These are phyloP conservation scores for Mobula birostris DNA, from an alignment of 2,113 vertebrate species.

Conservation along the genomic window DNA sequence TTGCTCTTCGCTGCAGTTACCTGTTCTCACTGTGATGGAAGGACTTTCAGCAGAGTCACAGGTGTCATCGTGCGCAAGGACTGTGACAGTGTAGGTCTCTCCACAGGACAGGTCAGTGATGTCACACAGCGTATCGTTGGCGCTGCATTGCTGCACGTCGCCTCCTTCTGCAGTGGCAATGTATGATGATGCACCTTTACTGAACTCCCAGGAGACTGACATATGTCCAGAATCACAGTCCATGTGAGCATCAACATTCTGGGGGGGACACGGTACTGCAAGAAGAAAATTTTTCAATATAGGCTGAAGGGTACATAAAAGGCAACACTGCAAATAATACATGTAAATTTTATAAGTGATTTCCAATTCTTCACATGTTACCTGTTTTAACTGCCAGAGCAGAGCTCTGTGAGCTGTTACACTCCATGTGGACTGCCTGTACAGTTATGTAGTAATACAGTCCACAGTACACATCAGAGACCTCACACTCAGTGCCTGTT, in stretches of 20 bases:
- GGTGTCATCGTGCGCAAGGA: too few relatives aligned
- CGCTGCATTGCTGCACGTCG: constrained; percentile 40
- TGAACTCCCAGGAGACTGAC: constrained; percentile 57
- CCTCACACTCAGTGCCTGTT: constrained; percentile 47
- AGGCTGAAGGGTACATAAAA: neutral
- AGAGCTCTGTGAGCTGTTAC: constrained; percentile 49
- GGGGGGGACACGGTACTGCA: constrained; percentile 56
- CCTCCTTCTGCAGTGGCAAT: constrained; percentile 43
- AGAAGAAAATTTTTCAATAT: neutral
- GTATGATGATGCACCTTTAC: constrained; percentile 45
- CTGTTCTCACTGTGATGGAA: constrained; percentile 48
- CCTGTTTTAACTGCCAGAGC: constrained; percentile 49
- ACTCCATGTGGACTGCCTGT: constrained; percentile 46
- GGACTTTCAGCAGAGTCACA: constrained; percentile 47
- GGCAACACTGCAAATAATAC: neutral
- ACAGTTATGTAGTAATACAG: constrained; percentile 56
- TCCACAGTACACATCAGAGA: constrained; percentile 53
- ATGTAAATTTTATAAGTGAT: neutral
- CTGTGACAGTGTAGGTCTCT: constrained; percentile 40
- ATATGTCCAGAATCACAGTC: constrained; percentile 52
- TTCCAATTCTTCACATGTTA: constrained; percentile 40
- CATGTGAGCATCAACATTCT: constrained; percentile 45
- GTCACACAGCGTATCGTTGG: constrained; percentile 42
- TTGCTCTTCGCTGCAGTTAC: constrained; percentile 48
- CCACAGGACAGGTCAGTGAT: constrained; percentile 51